These are phyloP conservation scores for Dione juno DNA, from an alignment of 2,888 invertebrate genomes.

Conservation along the genomic window DNA sequence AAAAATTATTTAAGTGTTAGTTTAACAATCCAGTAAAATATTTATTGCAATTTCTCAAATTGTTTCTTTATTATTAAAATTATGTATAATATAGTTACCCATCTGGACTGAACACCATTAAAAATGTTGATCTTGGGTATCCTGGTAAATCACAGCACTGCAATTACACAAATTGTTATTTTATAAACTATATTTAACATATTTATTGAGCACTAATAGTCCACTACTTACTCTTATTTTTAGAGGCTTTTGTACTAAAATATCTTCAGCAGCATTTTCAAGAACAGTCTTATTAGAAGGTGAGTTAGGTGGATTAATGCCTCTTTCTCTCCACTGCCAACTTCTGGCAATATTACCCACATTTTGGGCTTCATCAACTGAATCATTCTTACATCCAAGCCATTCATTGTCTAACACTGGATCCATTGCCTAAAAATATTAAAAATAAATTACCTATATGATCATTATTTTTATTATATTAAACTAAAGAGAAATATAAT, in stretches of 20 bases:
- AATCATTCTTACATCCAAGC: constrained; percentile 72
- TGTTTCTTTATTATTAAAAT: not conserved
- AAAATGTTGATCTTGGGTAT: constrained; percentile 90
- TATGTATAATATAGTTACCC: constrained; percentile 82
- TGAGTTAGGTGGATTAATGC: constrained; percentile 67
- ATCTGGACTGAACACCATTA: constrained; percentile 95
- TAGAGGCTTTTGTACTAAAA: constrained; percentile 84
- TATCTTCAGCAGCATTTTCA: constrained; percentile 86
- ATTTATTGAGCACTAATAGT: not conserved
- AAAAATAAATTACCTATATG: constrained; percentile 12
- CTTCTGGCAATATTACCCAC: constrained; percentile 72
- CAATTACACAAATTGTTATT: constrained; percentile 51
- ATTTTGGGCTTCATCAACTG: constrained; percentile 64
- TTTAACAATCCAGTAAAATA: no score
- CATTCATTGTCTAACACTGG: constrained; percentile 73
- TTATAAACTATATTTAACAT: not conserved
- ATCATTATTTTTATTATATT: not conserved
- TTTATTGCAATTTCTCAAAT: no score
- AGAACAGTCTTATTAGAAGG: constrained; percentile 79
- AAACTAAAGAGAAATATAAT: not conserved
- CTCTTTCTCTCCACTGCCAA: constrained; percentile 77
- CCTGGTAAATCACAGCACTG: constrained; percentile 89
- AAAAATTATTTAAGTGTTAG: no score
- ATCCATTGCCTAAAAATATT: constrained; percentile 63
- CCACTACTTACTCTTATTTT: constrained; percentile 83